These are phyloP conservation scores for Aporrectodea caliginosa DNA, from an alignment of 1,140 invertebrate species.

Conservation along the genomic window DNA sequence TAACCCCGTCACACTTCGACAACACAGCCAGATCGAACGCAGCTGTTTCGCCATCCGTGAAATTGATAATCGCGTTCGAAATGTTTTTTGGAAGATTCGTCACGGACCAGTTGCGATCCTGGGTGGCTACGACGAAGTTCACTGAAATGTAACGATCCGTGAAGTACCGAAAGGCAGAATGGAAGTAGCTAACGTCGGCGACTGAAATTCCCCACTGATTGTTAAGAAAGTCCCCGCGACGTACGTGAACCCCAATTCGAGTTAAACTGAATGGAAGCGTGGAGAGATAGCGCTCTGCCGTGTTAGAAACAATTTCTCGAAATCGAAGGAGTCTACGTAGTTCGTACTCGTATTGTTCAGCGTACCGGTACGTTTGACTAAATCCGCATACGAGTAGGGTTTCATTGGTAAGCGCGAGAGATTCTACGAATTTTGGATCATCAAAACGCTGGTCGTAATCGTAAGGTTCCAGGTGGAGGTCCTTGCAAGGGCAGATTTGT, in stretches of 20 bases:
- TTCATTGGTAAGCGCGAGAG: background rate
- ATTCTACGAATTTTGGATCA: background rate
- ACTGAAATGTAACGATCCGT: background rate
- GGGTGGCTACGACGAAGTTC: conserved; percentile 25
- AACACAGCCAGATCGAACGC: conserved; percentile 65
- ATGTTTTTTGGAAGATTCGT: background rate
- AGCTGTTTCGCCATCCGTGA: conserved; percentile 44
- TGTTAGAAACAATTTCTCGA: background rate
- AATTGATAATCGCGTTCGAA: conserved; percentile 36
- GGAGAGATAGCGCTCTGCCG: background rate
- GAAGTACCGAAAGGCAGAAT: conserved; percentile 22
- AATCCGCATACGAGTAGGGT: conserved; percentile 11
- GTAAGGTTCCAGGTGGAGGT: background rate
- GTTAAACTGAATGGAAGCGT: background rate
- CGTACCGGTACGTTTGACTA: conserved; percentile 13
- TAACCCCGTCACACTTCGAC: conserved; percentile 65
- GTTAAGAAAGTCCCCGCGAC: conserved; percentile 24
- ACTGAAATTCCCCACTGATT: conserved; percentile 10
- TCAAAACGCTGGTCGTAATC: background rate
- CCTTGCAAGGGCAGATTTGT: background rate
- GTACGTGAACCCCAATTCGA: conserved; percentile 21
- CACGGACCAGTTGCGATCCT: conserved; percentile 26
- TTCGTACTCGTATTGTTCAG: background rate
- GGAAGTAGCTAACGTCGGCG: conserved; percentile 20
- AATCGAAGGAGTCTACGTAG: background rate